These are phyloP conservation scores for Halichondria panicea DNA, from an alignment of 37 sponge, comb jelly and placozoan genomes.

Conservation along the genomic window DNA sequence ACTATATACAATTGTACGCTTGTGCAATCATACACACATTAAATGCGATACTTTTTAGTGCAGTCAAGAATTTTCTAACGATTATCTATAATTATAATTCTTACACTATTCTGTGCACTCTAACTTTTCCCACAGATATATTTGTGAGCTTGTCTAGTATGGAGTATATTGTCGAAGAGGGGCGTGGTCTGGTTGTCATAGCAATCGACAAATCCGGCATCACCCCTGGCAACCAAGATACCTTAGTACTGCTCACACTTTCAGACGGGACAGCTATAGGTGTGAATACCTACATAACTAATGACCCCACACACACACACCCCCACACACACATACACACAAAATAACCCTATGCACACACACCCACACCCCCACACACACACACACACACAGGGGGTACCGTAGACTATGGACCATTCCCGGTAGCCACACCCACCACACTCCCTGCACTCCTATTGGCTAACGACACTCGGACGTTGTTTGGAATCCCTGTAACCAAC, in stretches of 20 bases:
- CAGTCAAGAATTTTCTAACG: not conserved
- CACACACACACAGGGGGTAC: not conserved
- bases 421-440: not conserved
- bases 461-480: not conserved
- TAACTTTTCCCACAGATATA: not conserved
- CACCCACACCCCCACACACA: too few species aligned
- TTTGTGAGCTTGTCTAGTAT: not conserved
- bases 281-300: not conserved
- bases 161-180: conserved; percentile 1
- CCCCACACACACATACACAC: too few species aligned
- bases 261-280: conserved; percentile 16
- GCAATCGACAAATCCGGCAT: conserved; percentile 8
- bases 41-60: not conserved
- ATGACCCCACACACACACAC: too few species aligned
- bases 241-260: not conserved
- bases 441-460: not conserved
- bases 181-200: not conserved
- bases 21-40: not conserved
- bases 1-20: not conserved
- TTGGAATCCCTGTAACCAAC: not conserved
- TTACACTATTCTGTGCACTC: not conserved
- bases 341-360: too few species aligned
- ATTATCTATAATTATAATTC: not conserved
- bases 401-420: conserved; percentile 19
- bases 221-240: conserved; percentile 3